Evolutionary conservation across 2,888 invertebrate species (phyloP).

Genomic region (Dryococelus australis): DNA sequence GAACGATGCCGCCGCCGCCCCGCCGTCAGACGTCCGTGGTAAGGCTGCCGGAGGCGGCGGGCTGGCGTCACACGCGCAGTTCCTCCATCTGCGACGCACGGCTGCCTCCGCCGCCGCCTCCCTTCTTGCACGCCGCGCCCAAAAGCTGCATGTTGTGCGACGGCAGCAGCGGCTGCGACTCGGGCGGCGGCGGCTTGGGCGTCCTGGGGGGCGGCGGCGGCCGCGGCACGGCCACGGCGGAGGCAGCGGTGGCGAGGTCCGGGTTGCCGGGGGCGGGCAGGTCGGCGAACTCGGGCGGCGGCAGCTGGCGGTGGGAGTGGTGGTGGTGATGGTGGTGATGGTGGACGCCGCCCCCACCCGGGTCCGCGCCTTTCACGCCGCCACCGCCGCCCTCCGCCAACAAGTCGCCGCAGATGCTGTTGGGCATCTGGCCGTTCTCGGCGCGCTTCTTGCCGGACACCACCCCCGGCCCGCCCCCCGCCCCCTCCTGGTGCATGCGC

Average conservation of each 20-base stretch:
- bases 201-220: slow-evolving; percentile 78
- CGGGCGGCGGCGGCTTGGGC: slow-evolving; percentile 61
- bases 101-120: slow-evolving; percentile 79
- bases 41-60: neutral
- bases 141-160: slow-evolving; percentile 69
- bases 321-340: slow-evolving; percentile 67
- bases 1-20: neutral
- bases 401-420: slow-evolving; percentile 86
- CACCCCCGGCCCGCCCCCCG: slow-evolving; percentile 62
- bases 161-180: slow-evolving; percentile 62
- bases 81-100: slow-evolving; percentile 75
- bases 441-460: slow-evolving; percentile 68
- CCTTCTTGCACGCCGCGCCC: slow-evolving; percentile 67
- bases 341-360: slow-evolving; percentile 61
- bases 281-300: slow-evolving; percentile 86
- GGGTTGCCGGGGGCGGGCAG: slow-evolving; percentile 64
- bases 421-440: slow-evolving; percentile 88
- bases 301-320: slow-evolving; percentile 77
- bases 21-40: slow-evolving; percentile 39
- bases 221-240: slow-evolving; percentile 69
- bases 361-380: slow-evolving; percentile 56
- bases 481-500: slow-evolving; percentile 65
- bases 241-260: slow-evolving; percentile 51
- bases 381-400: slow-evolving; percentile 59
- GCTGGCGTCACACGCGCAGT: slow-evolving; percentile 76